Evolutionary conservation across 2,113 vertebrate species (phyloP).

Genomic region (Nothoprocta pentlandii): DNA sequence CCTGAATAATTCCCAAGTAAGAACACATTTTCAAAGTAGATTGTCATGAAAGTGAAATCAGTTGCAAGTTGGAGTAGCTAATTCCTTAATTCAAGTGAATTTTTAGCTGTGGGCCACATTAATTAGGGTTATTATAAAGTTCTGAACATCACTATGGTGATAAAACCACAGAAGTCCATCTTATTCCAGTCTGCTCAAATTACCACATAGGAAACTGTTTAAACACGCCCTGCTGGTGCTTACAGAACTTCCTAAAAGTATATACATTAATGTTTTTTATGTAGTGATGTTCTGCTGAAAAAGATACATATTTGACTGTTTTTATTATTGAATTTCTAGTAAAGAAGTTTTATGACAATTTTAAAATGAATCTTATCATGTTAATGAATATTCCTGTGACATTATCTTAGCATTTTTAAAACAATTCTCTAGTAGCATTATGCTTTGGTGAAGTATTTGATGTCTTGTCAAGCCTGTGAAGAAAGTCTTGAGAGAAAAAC

Average conservation of each 20-base stretch:
- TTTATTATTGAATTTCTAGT: not conserved
- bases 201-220: not conserved
- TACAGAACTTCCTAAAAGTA: not conserved
- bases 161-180: not conserved
- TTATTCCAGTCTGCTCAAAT: not conserved
- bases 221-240: not conserved
- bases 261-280: not conserved
- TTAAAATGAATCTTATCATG: not conserved
- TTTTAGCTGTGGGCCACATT: not conserved
- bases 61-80: not conserved
- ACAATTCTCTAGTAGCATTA: not conserved
- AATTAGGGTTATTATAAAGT: not conserved
- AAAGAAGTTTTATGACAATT: not conserved
- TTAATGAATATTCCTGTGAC: not conserved
- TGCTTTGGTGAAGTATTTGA: conserved; percentile 29
- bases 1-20: not conserved
- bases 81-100: not conserved
- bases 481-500: not conserved
- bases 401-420: not conserved
- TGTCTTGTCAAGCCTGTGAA: not conserved
- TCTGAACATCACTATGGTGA: not conserved
- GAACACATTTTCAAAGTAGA: not conserved
- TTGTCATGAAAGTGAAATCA: not conserved
- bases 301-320: not conserved
- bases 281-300: not conserved